phyloP scores from a whole-genome alignment of 2,888 invertebrate species.

The Orthosia gothica region DNA sequence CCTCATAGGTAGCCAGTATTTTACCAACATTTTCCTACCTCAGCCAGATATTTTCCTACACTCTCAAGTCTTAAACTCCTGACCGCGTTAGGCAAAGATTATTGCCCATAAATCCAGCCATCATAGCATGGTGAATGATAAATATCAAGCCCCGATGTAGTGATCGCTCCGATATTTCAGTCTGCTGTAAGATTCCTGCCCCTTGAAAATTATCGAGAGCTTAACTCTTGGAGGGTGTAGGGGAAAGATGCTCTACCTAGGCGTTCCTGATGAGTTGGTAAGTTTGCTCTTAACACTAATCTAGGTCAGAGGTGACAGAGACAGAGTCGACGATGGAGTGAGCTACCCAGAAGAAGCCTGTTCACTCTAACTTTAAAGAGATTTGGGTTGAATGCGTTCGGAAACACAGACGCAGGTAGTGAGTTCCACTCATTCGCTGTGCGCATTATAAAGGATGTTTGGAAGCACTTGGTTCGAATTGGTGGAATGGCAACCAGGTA shows the following conservation, averaged over 20 bases:
- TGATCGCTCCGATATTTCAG: conserved; percentile 87
- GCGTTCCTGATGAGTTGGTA: background rate
- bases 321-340: too few relatives aligned
- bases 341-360: too few relatives aligned
- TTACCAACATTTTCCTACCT: conserved; percentile 18
- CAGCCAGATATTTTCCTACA: conserved; percentile 24
- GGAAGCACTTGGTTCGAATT: too few relatives aligned
- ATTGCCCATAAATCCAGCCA: conserved; percentile 69
- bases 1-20: background rate
- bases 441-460: too few relatives aligned
- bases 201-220: conserved; percentile 85
- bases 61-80: conserved; percentile 43
- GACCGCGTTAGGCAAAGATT: conserved; percentile 58
- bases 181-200: conserved; percentile 82
- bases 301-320: too few relatives aligned
- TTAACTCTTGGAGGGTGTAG: conserved; percentile 70
- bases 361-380: too few relatives aligned
- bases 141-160: conserved; percentile 84
- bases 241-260: conserved; percentile 73
- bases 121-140: conserved; percentile 76
- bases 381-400: too few relatives aligned
- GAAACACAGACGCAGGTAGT: too few relatives aligned
- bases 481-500: too few relatives aligned
- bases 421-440: too few relatives aligned
- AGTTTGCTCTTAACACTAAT: too few relatives aligned